Evolutionary conservation across 35 echinoderm and acorn worm species (phyloP), one percentile per base, ranked within the genome.

Genomic region (Ptychodera flava): DNA sequence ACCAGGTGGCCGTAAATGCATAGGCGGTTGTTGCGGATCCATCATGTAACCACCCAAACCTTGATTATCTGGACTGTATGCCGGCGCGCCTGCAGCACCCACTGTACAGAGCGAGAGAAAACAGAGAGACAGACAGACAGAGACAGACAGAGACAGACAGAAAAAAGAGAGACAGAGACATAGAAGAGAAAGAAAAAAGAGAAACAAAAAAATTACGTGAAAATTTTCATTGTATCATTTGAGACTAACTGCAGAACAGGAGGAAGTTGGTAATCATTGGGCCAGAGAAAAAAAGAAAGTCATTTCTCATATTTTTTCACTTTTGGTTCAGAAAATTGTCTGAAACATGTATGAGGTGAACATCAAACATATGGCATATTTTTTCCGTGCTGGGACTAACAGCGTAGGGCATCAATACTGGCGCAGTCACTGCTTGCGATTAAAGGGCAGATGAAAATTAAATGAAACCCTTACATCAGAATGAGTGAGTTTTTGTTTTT

Each of bases 1-100:
- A 90, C 88, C 88, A 37, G 88, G 80, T 81, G 88, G 88, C 35
- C 80, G 88, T 64, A 90, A 83, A 79, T 90, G 88, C 30, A 81
- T 83, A 33, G 88, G 88, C 30, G 80, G 80, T 85, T 90, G 88
- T 77, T 83, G 81, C 77, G 88, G 81, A 45, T 90, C 88, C 88
- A 90, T 90, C 37, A 90, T 80, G 82, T 90, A 90, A 31, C 88
- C 88, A 52, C 88, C 88, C 88, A 90, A 36, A 15, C 33, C 33
- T 36, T 83, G 82, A 35, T 83, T 83, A 37, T 83, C 88, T 12
- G 80, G 88, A 38, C 88, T 81, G 45, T 90, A 90, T 28, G 88
- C 80, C 78, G 88, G 83, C 32, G 88, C 88, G 78, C 88, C 88
- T 33, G 88, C 81, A 80, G 83, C 83, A 84, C 88, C 82, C 22